Evolutionary conservation across 2,888 invertebrate species (phyloP).

Genomic region (Caenorhabditis virilis): DNA sequence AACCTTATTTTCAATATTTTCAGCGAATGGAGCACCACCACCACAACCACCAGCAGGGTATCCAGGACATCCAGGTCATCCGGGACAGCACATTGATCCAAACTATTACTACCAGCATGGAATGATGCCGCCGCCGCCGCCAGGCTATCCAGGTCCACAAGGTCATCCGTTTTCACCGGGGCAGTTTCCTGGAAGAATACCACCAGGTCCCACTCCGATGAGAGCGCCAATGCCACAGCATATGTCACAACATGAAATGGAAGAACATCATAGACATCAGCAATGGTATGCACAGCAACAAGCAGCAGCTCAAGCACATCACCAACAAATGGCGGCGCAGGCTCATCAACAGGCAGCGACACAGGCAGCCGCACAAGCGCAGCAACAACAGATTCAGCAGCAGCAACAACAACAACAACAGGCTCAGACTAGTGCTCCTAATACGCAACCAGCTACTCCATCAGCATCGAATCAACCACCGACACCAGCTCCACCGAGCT

Average conservation of each 20-base stretch:
- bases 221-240: constrained; percentile 45
- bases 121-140: constrained; percentile 30
- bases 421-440: constrained; percentile 15
- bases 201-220: constrained; percentile 31
- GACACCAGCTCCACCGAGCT: constrained; percentile 30
- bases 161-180: constrained; percentile 31
- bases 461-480: constrained; percentile 47
- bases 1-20: too few relatives aligned
- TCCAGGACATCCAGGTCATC: constrained; percentile 9
- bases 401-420: constrained; percentile 22
- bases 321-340: constrained; percentile 18
- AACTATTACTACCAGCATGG: constrained; percentile 35
- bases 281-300: constrained; percentile 15
- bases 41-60: constrained; percentile 1
- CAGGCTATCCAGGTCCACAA: background rate
- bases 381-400: background rate
- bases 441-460: constrained; percentile 46
- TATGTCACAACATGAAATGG: constrained; percentile 35
- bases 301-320: constrained; percentile 16
- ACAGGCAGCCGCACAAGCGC: constrained; percentile 3
- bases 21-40: background rate
- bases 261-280: constrained; percentile 34
- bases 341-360: constrained; percentile 9
- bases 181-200: constrained; percentile 25
- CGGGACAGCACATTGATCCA: constrained; percentile 22